Evolutionary conservation across 2,797 vertebrate genomes (phyloP), one percentile per base, ranked within the genome.

Genomic region (Masticophis lateralis): DNA sequence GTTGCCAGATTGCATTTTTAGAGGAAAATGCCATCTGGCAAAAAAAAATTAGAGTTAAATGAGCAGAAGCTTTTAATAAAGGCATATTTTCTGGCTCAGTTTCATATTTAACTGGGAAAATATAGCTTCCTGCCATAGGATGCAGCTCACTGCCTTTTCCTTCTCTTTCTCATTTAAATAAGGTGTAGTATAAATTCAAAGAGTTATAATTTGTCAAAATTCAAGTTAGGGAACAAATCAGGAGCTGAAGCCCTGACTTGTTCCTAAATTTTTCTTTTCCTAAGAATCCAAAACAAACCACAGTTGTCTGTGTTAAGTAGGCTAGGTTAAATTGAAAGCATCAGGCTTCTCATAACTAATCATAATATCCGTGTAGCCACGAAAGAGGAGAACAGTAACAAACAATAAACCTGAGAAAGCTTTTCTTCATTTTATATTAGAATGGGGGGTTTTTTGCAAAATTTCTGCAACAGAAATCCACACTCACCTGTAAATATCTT

Each of bases 401-500:
- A 88, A 59, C n/a, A 59, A 18, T 37, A 88, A 22, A 47, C 10
- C 74, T 88, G 16, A 12, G 11, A 7, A 56, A 55, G 4, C 14
- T 4, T 10, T 37, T 16, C 4, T 60, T 59, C 14, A 12, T 20
- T 61, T 91, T 53, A 47, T 16, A 37, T 28, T 66, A 13, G 27
- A 3, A 11, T 12, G 25, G 9, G 13, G 25, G 9, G 13, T 13
- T n/a, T 86, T 53, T 13, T 32, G 53, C 12, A 86, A 37, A 37
- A 12, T 27, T 61, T 89, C 47, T 88, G 12, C 87, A 87, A 86
- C 51, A 56, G 55, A 22, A 57, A 88, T 74, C 18, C 69, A 32
- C 95, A 32, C 95, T 47, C 96, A 98, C 98, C 97, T 97, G 96
- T 37, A 98, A 97, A 89, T 97, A 97, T 28, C 94, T 96, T 93